Conservation (phyloP, 2,888 invertebrate genomes). For the Scaptomyza caliginosa region DNA sequence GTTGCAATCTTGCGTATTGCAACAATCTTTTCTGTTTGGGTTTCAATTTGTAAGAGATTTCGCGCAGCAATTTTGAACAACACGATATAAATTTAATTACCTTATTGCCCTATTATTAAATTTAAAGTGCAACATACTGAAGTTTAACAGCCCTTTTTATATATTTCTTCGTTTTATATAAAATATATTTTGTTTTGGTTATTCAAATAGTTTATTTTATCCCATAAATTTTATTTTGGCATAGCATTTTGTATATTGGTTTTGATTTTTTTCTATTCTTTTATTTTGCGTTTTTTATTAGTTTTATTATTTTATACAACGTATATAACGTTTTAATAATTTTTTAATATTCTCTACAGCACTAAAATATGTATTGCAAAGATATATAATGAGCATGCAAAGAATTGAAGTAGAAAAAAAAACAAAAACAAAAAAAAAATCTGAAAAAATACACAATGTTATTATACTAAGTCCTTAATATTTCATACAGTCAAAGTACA, state of each 20-base stretch:
- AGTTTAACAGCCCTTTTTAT: slow-evolving; percentile 25
- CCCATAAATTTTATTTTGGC: slow-evolving; percentile 3
- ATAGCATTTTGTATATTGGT: slow-evolving; percentile 24
- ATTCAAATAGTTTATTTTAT: slow-evolving; percentile 14
- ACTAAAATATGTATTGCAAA: slow-evolving; percentile 17
- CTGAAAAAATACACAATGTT: too few species aligned
- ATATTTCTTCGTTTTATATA: slow-evolving; percentile 13
- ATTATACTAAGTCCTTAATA: too few species aligned
- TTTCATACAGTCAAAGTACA: slow-evolving; percentile 61
- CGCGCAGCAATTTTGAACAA: slow-evolving; percentile 67
- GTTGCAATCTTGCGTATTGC: slow-evolving; percentile 33
- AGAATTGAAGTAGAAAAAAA: slow-evolving; percentile 62
- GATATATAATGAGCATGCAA: slow-evolving; percentile 29
- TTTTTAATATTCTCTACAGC: slow-evolving; percentile 23
- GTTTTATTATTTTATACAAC: slow-evolving; percentile 45
- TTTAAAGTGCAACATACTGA: slow-evolving; percentile 44
- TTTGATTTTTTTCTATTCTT: slow-evolving; percentile 13
- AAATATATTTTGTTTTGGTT: too few species aligned
- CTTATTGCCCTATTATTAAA: slow-evolving; percentile 18
- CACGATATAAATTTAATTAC: slow-evolving; percentile 7
- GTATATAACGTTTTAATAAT: slow-evolving; percentile 29
- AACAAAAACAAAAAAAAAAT: slow-evolving; percentile 23
- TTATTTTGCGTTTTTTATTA: slow-evolving; percentile 40
- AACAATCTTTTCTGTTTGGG: slow-evolving; percentile 57
- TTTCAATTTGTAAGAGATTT: slow-evolving; percentile 69